Evolutionary conservation across 2,888 invertebrate species (phyloP), one percentile per base, ranked within the genome.

Genomic region (Diachrysia chrysitis): DNA sequence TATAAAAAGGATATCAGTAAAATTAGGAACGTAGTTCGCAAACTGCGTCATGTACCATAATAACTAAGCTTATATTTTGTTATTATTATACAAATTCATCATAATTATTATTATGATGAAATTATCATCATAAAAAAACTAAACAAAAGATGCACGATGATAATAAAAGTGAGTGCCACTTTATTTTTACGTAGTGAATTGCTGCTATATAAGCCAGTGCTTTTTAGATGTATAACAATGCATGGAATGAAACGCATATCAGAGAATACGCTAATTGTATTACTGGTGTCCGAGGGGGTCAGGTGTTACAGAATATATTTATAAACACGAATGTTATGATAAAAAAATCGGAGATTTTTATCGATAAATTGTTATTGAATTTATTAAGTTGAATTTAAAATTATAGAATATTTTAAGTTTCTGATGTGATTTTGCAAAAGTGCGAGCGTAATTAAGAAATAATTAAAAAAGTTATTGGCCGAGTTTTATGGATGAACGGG

Each of bases 91-190:
- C 66, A 63, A 63, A 60, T 63, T 58, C 42, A 75, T 63, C 60
- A 58, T 75, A n/a, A n/a, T n/a, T n/a, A n/a, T n/a, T n/a, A n/a
- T n/a, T n/a, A n/a, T n/a, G n/a, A n/a, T n/a, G n/a, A n/a, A n/a
- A 58, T 63, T 19, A 42, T 46, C 66, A 66, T 75, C 42, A 42
- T 16, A 42, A 42, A 42, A 71, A 71, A 58, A 58, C 35, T 55
- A 59, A 63, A 71, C 61, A 66, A 71, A 69, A 75, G 58, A 58
- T 55, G 32, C 61, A 71, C 37, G 55, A 63, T 55, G 51, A 75
- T 58, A 66, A 66, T 75, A 75, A 71, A 73, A 75, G 61, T 63
- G 66, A 71, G 71, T 58, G 66, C 66, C 74, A 66, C 71, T 74
- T 66, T 66, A 58, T 66, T 60, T 72, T 76, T 58, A 76, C 66